Conservation (phyloP, 2,888 invertebrate species). For the Drosophila recens region DNA sequence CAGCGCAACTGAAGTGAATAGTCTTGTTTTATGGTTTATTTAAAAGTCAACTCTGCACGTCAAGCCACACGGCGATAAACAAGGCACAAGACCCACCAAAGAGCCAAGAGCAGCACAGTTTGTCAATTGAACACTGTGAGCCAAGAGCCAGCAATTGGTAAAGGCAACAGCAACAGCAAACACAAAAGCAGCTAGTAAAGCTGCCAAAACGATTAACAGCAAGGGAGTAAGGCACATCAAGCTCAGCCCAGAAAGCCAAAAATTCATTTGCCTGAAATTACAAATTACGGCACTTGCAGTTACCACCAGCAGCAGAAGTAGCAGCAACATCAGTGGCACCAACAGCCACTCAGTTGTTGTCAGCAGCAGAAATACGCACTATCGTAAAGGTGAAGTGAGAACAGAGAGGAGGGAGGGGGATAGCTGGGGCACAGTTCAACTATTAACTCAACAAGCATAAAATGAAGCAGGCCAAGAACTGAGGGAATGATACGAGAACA, state of each 20-base stretch:
- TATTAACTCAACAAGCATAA: slow-evolving; percentile 82
- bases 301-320: slow-evolving; percentile 31
- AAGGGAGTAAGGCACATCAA: slow-evolving; percentile 11
- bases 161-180: slow-evolving; percentile 30
- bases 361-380: slow-evolving; percentile 20
- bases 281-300: slow-evolving; percentile 79
- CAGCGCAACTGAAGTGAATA: slow-evolving; percentile 80
- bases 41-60: slow-evolving; percentile 62
- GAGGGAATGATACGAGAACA: slow-evolving; percentile 26
- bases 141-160: slow-evolving; percentile 59
- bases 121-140: slow-evolving; percentile 73
- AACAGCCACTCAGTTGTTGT: slow-evolving; percentile 22
- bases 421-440: slow-evolving; percentile 51
- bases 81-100: slow-evolving; percentile 36
- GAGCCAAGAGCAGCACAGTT: slow-evolving; percentile 25
- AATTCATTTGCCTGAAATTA: slow-evolving; percentile 80
- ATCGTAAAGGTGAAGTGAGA: slow-evolving; percentile 1
- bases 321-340: background rate
- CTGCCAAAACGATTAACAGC: slow-evolving; percentile 70
- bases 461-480: slow-evolving; percentile 69
- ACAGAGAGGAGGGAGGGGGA: background rate
- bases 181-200: slow-evolving; percentile 40
- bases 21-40: slow-evolving; percentile 81
- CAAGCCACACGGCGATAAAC: slow-evolving; percentile 48
- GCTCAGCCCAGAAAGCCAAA: slow-evolving; percentile 63